Evolutionary conservation across 2,888 invertebrate species (phyloP).

Genomic region (Ashinkailepas kermadecensis): DNA sequence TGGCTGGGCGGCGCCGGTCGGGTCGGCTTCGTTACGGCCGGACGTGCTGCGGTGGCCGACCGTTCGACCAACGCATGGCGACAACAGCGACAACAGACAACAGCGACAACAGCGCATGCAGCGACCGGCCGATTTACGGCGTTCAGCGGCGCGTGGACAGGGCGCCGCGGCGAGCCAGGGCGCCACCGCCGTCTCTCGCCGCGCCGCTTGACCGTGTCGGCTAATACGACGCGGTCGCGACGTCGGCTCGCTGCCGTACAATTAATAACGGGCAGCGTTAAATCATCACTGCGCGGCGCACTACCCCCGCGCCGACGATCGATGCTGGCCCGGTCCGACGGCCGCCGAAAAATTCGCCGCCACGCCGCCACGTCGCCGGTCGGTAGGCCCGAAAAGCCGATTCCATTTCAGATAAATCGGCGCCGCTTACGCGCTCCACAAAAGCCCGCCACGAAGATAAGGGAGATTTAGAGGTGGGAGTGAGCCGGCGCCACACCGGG

Average conservation of each 20-base stretch:
- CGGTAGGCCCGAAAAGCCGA: neutral
- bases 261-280: constrained; percentile 8
- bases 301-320: neutral
- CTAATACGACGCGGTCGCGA: neutral
- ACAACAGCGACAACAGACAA: neutral
- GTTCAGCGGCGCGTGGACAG: no score
- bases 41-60: neutral
- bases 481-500: neutral
- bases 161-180: neutral
- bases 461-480: neutral
- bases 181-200: neutral
- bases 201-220: neutral
- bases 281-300: neutral
- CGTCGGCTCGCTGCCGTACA: neutral
- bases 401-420: constrained; percentile 23
- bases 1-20: neutral
- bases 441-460: neutral
- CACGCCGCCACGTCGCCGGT: neutral
- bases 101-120: neutral
- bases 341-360: constrained; percentile 8
- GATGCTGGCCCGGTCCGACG: neutral
- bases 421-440: constrained; percentile 15
- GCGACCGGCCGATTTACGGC: neutral
- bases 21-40: neutral
- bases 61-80: neutral